Conservation (phyloP, 1,140 invertebrate species). For the Sinonovacula constricta region DNA sequence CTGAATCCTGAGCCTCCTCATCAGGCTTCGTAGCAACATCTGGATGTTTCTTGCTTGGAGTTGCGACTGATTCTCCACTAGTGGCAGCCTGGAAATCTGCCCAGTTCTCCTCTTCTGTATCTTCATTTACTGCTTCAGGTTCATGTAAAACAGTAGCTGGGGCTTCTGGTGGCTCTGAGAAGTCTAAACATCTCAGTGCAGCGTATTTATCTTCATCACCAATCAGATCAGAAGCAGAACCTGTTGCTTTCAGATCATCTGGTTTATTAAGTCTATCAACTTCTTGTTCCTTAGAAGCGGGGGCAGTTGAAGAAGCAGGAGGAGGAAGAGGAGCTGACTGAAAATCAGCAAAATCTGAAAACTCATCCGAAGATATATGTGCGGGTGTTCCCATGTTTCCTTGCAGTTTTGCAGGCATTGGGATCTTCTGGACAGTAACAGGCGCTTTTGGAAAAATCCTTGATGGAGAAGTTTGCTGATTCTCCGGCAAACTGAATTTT, state of each 20-base stretch:
- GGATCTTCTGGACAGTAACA: constrained; percentile 15
- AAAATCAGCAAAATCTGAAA: constrained; percentile 67
- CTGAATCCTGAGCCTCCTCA: constrained; percentile 3
- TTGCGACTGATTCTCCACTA: background rate
- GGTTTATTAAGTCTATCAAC: too few relatives aligned
- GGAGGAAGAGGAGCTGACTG: constrained; percentile 52
- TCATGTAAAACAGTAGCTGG: background rate
- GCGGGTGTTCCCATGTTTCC: constrained; percentile 8
- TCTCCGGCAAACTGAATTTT: constrained; percentile 29
- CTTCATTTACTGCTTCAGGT: constrained; percentile 13
- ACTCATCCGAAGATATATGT: constrained; percentile 29
- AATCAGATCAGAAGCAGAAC: constrained; percentile 63
- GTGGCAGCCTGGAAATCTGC: constrained; percentile 62
- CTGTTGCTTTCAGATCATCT: constrained; percentile 34
- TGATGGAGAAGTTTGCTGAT: constrained; percentile 10
- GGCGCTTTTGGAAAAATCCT: constrained; percentile 7
- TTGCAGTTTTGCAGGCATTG: constrained; percentile 10
- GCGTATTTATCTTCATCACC: constrained; percentile 79
- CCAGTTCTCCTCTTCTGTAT: constrained; percentile 74
- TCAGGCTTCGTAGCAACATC: background rate
- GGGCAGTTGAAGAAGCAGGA: background rate
- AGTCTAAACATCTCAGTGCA: constrained; percentile 71
- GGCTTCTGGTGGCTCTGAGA: constrained; percentile 37
- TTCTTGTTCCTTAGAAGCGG: constrained; percentile 14
- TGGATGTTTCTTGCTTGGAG: background rate